phyloP scores from a whole-genome alignment of 2,888 invertebrate genomes.

The Charanyca ferruginea region DNA sequence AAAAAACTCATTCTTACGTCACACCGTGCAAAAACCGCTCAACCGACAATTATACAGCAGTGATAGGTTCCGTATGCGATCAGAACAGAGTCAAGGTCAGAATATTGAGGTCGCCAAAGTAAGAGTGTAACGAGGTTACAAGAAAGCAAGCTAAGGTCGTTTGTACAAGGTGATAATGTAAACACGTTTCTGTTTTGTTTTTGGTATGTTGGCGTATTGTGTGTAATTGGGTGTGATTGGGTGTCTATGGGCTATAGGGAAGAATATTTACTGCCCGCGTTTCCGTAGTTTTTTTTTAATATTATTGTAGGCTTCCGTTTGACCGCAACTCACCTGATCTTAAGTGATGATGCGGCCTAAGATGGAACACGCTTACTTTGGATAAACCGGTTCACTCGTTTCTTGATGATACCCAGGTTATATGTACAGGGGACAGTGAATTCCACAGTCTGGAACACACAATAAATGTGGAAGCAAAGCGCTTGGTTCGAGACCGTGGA shows the following conservation, averaged over 20 bases:
- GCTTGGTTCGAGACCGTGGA: too few relatives aligned
- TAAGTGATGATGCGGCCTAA: too few relatives aligned
- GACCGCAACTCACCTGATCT: too few relatives aligned
- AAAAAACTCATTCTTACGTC: slow-evolving; percentile 7
- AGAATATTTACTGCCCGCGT: too few relatives aligned
- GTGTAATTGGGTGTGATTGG: not conserved
- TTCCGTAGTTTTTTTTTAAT: too few relatives aligned
- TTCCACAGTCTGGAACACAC: too few relatives aligned
- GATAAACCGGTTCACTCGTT: too few relatives aligned
- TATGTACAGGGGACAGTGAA: too few relatives aligned
- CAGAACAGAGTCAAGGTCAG: slow-evolving; percentile 53
- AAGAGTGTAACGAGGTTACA: slow-evolving; percentile 56
- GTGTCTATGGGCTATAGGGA: not conserved
- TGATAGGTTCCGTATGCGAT: slow-evolving; percentile 60
- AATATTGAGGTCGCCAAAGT: slow-evolving; percentile 58
- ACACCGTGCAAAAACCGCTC: slow-evolving; percentile 31
- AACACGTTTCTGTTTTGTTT: slow-evolving; percentile 39
- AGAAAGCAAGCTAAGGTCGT: slow-evolving; percentile 61
- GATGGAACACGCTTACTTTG: too few relatives aligned
- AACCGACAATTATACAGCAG: slow-evolving; percentile 26
- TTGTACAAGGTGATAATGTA: slow-evolving; percentile 49
- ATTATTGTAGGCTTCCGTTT: too few relatives aligned
- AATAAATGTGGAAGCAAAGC: too few relatives aligned
- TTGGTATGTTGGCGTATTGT: not conserved
- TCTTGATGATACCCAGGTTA: too few relatives aligned